phyloP scores from a whole-genome alignment of 2,113 vertebrate genomes.

The Lethenteron camtschaticum region DNA sequence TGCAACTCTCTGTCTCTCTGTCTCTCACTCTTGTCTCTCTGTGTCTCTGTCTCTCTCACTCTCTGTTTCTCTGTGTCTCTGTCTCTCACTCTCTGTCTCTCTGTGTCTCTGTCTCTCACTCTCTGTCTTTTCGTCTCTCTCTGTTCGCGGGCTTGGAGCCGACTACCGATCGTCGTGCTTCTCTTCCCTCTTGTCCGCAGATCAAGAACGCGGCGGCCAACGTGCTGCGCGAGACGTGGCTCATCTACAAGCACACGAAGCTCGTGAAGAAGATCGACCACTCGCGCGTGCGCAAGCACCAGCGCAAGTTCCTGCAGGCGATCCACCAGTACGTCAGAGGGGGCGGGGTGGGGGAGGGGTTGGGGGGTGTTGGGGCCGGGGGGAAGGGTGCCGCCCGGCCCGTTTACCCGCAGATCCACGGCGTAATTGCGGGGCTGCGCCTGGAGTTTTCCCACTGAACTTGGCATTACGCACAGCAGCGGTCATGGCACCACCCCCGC shows the following conservation, averaged over 20 bases:
- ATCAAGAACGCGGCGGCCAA: slow-evolving; percentile 90
- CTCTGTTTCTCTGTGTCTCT: no score
- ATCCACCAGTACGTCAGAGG: slow-evolving; percentile 68
- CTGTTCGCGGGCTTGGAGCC: background rate
- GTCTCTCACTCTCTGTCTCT: no score
- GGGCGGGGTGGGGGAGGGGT: no score
- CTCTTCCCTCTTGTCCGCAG: slow-evolving; percentile 17
- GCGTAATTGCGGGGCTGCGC: no score
- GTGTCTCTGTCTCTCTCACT: no score
- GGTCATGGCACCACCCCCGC: no score
- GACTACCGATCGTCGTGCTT: background rate
- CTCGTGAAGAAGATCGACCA: slow-evolving; percentile 68
- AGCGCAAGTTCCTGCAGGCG: slow-evolving; percentile 93
- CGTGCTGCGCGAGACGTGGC: slow-evolving; percentile 92
- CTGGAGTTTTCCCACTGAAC: no score
- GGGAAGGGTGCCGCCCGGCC: no score
- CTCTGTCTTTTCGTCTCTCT: background rate
- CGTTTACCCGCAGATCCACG: no score
- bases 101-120: background rate
- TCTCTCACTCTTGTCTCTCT: background rate
- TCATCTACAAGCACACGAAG: slow-evolving; percentile 88
- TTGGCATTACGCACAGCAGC: no score
- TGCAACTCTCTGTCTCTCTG: background rate
- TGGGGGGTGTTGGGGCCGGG: no score
- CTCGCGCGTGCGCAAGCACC: slow-evolving; percentile 68